phyloP scores from a whole-genome alignment of 2,888 invertebrate genomes.

The Diarsia mendica region DNA sequence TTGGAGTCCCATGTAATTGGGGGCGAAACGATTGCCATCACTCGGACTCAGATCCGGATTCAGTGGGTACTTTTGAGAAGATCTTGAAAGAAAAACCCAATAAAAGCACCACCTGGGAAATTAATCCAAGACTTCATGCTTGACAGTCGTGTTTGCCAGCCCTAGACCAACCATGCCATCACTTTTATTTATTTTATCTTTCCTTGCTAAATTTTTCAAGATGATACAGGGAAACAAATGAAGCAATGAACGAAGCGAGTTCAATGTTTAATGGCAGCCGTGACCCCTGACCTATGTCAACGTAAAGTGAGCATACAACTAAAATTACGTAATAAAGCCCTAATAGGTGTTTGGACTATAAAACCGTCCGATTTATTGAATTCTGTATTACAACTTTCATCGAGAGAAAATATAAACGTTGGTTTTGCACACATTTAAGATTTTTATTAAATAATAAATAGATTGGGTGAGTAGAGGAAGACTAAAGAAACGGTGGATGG shows the following conservation, averaged over 20 bases:
- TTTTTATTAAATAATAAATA: too few species aligned
- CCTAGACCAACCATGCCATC: not conserved
- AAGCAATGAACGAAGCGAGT: not conserved
- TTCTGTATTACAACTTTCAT: not conserved
- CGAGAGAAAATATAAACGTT: not conserved
- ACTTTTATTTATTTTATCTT: not conserved
- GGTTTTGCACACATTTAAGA: not conserved
- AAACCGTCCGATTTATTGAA: conserved; percentile 13
- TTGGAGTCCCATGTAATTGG: not conserved
- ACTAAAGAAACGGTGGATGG: too few species aligned
- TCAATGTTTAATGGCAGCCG: conserved; percentile 20
- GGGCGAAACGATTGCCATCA: not conserved
- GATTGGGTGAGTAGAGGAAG: too few species aligned
- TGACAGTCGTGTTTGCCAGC: not conserved
- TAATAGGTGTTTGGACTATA: not conserved
- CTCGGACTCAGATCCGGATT: too few species aligned
- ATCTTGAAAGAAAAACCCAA: not conserved
- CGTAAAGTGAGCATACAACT: conserved; percentile 11
- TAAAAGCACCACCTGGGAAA: not conserved
- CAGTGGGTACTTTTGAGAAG: not conserved
- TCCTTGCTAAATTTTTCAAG: not conserved
- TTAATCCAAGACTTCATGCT: not conserved
- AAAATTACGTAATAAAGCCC: conserved; percentile 27
- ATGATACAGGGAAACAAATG: conserved; percentile 13
- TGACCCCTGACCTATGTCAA: conserved; percentile 47